Evolutionary conservation across 2,888 invertebrate genomes (phyloP), one percentile per base, ranked within the genome.

Genomic region (Cylloceria caligata): DNA sequence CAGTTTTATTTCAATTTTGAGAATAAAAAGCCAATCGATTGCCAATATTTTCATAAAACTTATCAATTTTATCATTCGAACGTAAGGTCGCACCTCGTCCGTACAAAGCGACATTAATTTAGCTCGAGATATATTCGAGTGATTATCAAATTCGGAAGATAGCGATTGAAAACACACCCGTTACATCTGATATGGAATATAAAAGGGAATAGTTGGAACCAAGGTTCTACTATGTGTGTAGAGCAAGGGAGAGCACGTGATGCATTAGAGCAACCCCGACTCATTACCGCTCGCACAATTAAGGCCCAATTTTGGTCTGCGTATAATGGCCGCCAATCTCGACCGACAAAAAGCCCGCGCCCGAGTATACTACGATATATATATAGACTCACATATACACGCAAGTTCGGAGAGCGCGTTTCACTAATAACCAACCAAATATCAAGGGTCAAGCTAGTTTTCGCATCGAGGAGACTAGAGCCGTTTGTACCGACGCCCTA

Each of bases 271-370:
- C 88, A 89, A 86, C 89, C 68, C 90, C 86, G 87, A 88, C 90
- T 92, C 91, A 91, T 92, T 91, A 92, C 89, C 87, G 87, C 88
- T 88, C 86, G 86, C 90, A 90, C 91, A 91, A 92, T 92, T 91
- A 91, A 92, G 91, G 89, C 89, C 90, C 90, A 92, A 91, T 92
- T 91, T 91, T 68, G 57, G 79, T 72, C 86, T 86, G 86, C 86
- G 85, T 88, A 89, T 92, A 91, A 92, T 91, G 90, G 88, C 89
- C 87, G 88, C 89, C 90, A 91, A 91, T 92, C 90, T 88, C 88
- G 83, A 86, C 86, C 85, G 88, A 89, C 89, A 89, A 90, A 91
- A 91, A 90, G 87, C 86, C 78, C 71, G 85, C 83, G 75, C 74
- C 72, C 72, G 16, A 30, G 64, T 49, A 47, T 57, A 72, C 52